These are phyloP conservation scores for Chaetophractus vellerosus DNA, from an alignment of 2,797 vertebrate genomes.

Conservation along the genomic window DNA sequence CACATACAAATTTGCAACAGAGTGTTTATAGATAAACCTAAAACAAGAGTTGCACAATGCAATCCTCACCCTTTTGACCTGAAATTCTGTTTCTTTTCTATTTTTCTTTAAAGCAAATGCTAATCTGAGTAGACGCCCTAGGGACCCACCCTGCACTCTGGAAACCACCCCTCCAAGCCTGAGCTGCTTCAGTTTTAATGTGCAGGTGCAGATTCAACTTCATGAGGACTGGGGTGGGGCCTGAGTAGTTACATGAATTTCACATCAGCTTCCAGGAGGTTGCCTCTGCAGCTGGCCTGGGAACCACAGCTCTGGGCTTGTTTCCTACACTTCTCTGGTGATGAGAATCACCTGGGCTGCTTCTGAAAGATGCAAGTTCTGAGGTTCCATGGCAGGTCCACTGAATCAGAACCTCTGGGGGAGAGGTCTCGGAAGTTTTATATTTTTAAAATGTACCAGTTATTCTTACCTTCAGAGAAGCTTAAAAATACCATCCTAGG, in stretches of 20 bases:
- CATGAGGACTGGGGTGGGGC: neutral
- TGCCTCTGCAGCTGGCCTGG: neutral
- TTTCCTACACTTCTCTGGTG: neutral
- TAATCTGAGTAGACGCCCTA: neutral
- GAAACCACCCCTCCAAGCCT: neutral
- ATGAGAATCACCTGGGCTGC: neutral
- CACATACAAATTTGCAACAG: neutral
- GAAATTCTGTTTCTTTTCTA: neutral
- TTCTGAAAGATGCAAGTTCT: neutral
- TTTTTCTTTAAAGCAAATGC: conserved; percentile 5
- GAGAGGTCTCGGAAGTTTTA: neutral
- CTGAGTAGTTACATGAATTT: neutral
- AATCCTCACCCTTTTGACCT: neutral
- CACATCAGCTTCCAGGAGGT: neutral
- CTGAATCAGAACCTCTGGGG: neutral
- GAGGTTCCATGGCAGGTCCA: neutral
- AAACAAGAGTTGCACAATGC: neutral
- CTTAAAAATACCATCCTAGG: neutral
- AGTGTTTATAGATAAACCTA: neutral
- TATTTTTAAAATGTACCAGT: neutral
- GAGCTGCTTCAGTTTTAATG: neutral
- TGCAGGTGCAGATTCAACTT: neutral
- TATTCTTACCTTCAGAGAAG: neutral
- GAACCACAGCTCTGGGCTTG: neutral
- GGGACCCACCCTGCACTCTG: neutral